Conservation (phyloP, 2,113 vertebrate species). For the zebrafish (Danio rerio) region DNA sequence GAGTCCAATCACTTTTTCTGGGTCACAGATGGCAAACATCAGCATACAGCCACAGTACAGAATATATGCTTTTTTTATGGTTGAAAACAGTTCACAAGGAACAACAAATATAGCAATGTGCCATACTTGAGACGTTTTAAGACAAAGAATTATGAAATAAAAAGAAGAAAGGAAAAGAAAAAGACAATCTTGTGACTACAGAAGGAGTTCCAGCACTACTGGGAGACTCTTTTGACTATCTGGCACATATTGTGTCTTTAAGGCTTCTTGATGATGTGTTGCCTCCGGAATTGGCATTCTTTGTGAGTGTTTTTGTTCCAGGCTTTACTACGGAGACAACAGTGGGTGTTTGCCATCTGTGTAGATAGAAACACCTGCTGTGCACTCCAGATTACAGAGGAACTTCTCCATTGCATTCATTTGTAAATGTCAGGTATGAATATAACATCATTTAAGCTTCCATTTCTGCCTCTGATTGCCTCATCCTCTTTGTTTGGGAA, state of each 20-base stretch:
- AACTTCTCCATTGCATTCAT: constrained; percentile 50
- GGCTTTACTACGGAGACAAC: constrained; percentile 40
- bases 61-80: constrained; percentile 3
- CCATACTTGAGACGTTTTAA: constrained; percentile 9
- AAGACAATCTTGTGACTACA: constrained; percentile 12
- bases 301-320: constrained; percentile 28
- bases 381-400: constrained; percentile 56
- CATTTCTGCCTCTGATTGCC: constrained; percentile 42
- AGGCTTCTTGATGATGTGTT: constrained; percentile 27
- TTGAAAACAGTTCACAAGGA: constrained; percentile 14
- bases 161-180: neutral
- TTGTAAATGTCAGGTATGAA: constrained; percentile 54
- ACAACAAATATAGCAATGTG: constrained; percentile 37
- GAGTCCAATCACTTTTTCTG: constrained; percentile 53
- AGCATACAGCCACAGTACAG: constrained; percentile 42
- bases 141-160: neutral
- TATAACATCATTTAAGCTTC: constrained; percentile 50
- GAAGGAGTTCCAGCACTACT: constrained; percentile 10
- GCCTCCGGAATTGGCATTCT: constrained; percentile 48
- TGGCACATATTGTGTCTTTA: constrained; percentile 33
- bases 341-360: constrained; percentile 60
- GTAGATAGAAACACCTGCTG: constrained; percentile 63
- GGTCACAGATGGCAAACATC: constrained; percentile 58
- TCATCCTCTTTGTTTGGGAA: constrained; percentile 37
- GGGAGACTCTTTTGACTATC: constrained; percentile 22